Base-by-base conservation (phyloP, 2,888 invertebrate genomes). In the Epirrhoe tristata region DNA sequence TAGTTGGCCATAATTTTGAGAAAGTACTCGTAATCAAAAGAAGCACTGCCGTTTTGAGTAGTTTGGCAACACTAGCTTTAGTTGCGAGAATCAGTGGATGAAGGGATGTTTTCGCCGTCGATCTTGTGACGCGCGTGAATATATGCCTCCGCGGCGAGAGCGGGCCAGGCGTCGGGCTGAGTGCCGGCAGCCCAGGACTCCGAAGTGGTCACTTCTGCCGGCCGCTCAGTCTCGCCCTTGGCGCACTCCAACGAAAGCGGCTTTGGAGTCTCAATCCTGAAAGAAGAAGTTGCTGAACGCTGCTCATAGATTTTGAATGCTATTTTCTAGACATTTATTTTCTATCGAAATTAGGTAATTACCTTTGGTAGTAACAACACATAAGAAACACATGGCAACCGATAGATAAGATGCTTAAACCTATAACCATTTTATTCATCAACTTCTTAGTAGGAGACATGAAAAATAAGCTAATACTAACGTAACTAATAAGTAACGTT, bases 81-180 rank as follows among this genome's bases (percentile, higher is more conserved):
- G 77, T 93, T 93, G 75, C 93, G 91, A 0, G 93, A 81, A 75
- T 94, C 92, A 0, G 93, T 93, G 14, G 93, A 94, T 17, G 93
- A 93, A 0, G 93, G 93, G 55, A 92, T 76, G 74, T 91, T 92
- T 74, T 94, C 93, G 17, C 92, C 92, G 52, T 94, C 93, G 58
- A 89, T 77, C 84, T 93, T 94, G 79, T 93, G 93, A 69, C 91
- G 87, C 5, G 89, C 89, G 68, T 92, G 93, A 7, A 91, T 82
- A 77, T 92, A 93, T 50, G 91, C 87, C 72, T 91, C 93, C 1
- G 91, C 86, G 10, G 88, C 85, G 46, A 91, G 83, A 7, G 87
- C 77, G 1, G 90, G 90, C 91, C 91, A 91, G 53, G 84, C 68
- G 75, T 87, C 87, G 16, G 77, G 57, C n/a, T 78, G n/a, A 80